These are phyloP conservation scores for Corynorhinus townsendii DNA, from an alignment of 2,113 vertebrate genomes.

Conservation along the genomic window DNA sequence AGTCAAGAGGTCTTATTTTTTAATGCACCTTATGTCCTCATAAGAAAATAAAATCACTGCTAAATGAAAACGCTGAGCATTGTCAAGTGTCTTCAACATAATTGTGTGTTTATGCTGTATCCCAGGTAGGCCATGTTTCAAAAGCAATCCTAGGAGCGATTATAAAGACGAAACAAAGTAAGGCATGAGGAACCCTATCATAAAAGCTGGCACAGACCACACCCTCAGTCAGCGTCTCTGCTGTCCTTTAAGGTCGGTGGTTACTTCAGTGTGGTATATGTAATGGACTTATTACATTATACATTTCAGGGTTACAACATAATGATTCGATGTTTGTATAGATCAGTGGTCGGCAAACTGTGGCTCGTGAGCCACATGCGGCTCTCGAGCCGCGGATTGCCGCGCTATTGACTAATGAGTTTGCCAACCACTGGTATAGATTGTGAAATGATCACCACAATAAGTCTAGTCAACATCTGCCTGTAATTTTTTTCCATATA, in stretches of 20 bases:
- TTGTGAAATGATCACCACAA: background rate
- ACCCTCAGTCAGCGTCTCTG: fast-evolving
- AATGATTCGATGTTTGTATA: background rate
- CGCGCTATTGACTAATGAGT: no score
- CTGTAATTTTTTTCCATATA: background rate
- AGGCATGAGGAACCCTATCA: background rate
- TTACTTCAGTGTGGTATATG: background rate
- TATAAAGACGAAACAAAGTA: background rate
- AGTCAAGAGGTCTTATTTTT: background rate
- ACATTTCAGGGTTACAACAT: background rate
- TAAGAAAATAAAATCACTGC: background rate
- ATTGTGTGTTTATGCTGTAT: no score
- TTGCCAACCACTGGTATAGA: background rate
- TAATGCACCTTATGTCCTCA: background rate
- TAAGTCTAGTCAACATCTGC: background rate
- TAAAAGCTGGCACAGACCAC: background rate
- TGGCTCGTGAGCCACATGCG: no score
- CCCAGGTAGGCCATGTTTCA: fast-evolving
- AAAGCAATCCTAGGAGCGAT: background rate
- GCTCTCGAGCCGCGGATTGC: no score
- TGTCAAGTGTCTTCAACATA: background rate
- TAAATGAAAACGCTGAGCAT: background rate
- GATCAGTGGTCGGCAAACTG: no score
- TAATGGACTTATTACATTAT: background rate
- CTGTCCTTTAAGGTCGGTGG: background rate